Base-by-base conservation (phyloP, 2,888 invertebrate species). In the Agrilus mali region DNA sequence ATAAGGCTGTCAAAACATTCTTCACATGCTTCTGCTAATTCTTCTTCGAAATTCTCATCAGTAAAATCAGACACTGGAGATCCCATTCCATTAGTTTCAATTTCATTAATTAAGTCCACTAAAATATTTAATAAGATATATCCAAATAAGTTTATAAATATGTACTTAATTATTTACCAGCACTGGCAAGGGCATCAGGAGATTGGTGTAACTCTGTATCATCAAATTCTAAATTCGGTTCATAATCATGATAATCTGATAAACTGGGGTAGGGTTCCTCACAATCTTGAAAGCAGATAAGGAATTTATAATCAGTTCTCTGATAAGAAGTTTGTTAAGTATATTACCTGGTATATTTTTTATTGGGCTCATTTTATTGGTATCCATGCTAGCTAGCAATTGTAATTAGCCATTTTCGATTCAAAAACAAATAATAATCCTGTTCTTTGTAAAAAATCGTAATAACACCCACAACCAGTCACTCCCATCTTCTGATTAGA, bases 171-270 rank as follows among this genome's bases (percentile, higher is more conserved):
- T 41, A 55, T 70, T 75, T 73, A 85, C 86, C 82, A 64, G 81
- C 73, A 53, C 79, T 75, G 43, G 78, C 73, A 41, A 61, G 55
- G 44, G 77, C 72, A 52, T 60, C 58, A 40, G 80, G 72, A 44
- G 79, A 72, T 57, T 82, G 77, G 57, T 78, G 78, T 45, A 90
- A 68, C 70, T 95, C 95, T 12, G 90, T 86, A 67, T 95, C 95
- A 71, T 96, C 95, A 71, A 95, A 95, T 67, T 95, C 94, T 63
- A 95, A 73, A 68, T 90, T 87, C 12, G 94, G 94, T 65, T 96
- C 95, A 65, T 92, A 88, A 69, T 93, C 93, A 63, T 90, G 89
- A 63, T 81, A 83, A 68, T 90, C 92, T 31, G 90, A 90, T 46
- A 92, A 73, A 66, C 92, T 92, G 41, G 88, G 86, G 64, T 85